Percentiles rank a stretch among this genome's conserved stretches.
phyloP scores from a whole-genome alignment of 2,113 vertebrate species.

The Engystomops pustulosus region DNA sequence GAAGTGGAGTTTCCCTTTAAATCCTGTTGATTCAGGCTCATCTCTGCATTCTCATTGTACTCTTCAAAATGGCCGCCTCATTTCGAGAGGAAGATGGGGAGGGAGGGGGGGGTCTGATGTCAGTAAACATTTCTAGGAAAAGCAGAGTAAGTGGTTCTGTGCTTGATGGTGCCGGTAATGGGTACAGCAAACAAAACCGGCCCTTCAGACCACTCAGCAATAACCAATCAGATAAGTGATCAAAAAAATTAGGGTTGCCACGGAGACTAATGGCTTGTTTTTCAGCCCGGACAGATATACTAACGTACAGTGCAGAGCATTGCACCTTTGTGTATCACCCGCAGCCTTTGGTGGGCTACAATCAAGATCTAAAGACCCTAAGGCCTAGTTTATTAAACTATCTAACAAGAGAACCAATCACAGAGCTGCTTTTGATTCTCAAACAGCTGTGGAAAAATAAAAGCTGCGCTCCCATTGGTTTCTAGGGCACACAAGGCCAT shows the following conservation, averaged over 20 bases:
- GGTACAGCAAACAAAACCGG: slow-evolving; percentile 16
- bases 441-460: no score
- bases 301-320: no score
- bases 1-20: not conserved
- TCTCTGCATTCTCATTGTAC: not conserved
- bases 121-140: not conserved
- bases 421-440: no score
- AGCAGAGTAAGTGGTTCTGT: not conserved
- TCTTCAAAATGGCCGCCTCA: not conserved
- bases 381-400: no score
- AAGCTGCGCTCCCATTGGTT: no score
- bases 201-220: not conserved
- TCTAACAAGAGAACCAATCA: no score
- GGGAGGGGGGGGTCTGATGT: not conserved
- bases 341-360: no score
- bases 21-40: not conserved
- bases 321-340: no score
- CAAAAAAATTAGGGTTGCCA: not conserved
- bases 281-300: no score
- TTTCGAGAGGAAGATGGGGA: no score
- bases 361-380: no score
- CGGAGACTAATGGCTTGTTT: not conserved
- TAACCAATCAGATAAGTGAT: not conserved
- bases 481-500: no score
- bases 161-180: not conserved